Evolutionary conservation across 1,140 invertebrate genomes (phyloP).

Genomic region (Oryzaephilus surinamensis): DNA sequence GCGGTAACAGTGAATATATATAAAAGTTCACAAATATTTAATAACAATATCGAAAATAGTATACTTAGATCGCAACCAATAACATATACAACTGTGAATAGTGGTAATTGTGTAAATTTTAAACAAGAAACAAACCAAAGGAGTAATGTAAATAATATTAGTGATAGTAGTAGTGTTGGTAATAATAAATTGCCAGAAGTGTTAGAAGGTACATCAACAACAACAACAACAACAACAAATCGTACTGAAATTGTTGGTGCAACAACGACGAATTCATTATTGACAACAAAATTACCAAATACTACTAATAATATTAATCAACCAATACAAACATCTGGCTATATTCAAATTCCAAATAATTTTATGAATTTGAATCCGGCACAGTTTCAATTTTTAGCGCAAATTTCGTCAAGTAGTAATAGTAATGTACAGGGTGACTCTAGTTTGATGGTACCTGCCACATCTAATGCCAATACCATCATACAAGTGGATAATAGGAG

Average conservation of each 20-base stretch:
- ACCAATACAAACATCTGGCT: neutral
- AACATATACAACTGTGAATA: no score
- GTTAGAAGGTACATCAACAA: no score
- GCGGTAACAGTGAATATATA: constrained; percentile 33
- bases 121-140: no score
- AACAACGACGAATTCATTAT: constrained; percentile 41
- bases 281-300: constrained; percentile 16
- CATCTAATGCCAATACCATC: no score
- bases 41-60: no score
- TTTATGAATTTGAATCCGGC: neutral
- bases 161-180: constrained; percentile 26
- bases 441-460: no score
- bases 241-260: constrained; percentile 43
- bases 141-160: constrained; percentile 40
- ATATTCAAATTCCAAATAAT: neutral
- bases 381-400: neutral
- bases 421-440: constrained; percentile 21
- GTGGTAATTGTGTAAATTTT: constrained; percentile 28
- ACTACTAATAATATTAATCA: constrained; percentile 1
- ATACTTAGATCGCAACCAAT: no score
- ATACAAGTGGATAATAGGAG: no score
- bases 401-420: no score
- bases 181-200: constrained; percentile 31
- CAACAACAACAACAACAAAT: constrained; percentile 34
- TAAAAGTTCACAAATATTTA: constrained; percentile 27